Base-by-base conservation (phyloP, 2,797 vertebrate genomes). In the Sebastes variabilis region DNA sequence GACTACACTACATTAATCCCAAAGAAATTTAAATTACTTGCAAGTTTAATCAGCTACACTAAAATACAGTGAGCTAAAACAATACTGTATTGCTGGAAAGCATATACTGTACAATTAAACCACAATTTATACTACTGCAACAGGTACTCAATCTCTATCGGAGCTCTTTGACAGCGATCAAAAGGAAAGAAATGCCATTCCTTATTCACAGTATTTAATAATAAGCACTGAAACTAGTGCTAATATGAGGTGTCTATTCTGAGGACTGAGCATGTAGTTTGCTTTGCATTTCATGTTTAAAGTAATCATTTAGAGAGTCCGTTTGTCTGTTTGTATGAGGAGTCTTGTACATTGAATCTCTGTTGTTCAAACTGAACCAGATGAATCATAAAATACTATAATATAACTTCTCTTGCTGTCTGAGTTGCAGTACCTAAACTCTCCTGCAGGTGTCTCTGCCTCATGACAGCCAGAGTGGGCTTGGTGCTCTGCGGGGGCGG, bases 361-460 rank as follows among this genome's bases (percentile, higher is more conserved):
- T 22, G 24, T 60, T 32, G 22, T 60, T 32, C 20, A 73, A 59
- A 18, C 24, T 62, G n/a, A 62, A 13, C 3, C 34, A 27, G 49
- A 61, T 11, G 13, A n/a, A 55, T 55, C 3, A 4, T 6, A 10
- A 20, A 54, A 56, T 4, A 56, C 16, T 30, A 6, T 8, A 8
- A 29, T 6, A 20, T 1, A 42, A 6, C 16, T 22, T 24, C 2
- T 5, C 13, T 22, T 67, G 16, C 2, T 27, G 72, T 68, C 36
- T 12, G 12, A 32, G 8, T 3, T 81, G 88, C 87, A 92, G 76
- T 96, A 96, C 96, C 95, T 82, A 92, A 88, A 84, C 91, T 94
- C 66, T 95, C 95, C 95, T 94, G 95, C 89, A 97, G 96, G 83
- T 96, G 96, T 80, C 96, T 94, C 84, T 97, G 94, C 46, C 95